These are phyloP conservation scores for Gadopsis bispinosus DNA, from an alignment of 2,797 vertebrate species.

Conservation along the genomic window DNA sequence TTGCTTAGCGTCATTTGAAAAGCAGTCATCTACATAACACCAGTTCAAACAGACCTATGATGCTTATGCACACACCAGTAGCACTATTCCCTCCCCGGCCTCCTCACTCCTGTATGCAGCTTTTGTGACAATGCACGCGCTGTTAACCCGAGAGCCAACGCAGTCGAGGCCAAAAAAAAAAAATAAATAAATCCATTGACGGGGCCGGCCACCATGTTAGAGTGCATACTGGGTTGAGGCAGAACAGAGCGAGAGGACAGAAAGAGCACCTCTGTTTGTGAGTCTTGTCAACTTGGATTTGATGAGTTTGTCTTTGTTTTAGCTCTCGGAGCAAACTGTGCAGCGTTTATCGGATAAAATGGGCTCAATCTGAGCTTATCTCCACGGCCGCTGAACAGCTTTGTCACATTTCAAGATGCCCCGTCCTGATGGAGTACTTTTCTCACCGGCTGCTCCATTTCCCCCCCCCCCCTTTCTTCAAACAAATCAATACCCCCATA, in stretches of 20 bases:
- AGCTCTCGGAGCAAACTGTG: constrained; percentile 71
- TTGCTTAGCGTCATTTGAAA: constrained; percentile 61
- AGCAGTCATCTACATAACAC: constrained; percentile 60
- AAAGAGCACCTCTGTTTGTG: constrained; percentile 65
- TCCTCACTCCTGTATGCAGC: constrained; percentile 29
- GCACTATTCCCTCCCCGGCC: constrained; percentile 41
- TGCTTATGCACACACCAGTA: constrained; percentile 36
- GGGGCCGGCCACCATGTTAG: constrained; percentile 46
- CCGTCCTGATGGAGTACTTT: constrained; percentile 87
- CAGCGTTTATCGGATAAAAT: constrained; percentile 81
- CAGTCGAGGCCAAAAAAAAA: constrained; percentile 13
- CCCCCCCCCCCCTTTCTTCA: constrained; percentile 71
- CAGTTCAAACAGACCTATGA: constrained; percentile 45
- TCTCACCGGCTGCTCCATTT: constrained; percentile 76
- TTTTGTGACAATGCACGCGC: constrained; percentile 61
- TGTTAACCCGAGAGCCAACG: constrained; percentile 62
- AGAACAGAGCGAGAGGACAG: constrained; percentile 41
- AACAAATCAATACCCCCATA: constrained; percentile 89
- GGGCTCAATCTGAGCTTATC: constrained; percentile 86
- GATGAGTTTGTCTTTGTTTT: constrained; percentile 83
- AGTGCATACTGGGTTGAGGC: constrained; percentile 41
- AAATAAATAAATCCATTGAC: constrained; percentile 52
- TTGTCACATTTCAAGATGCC: constrained; percentile 88
- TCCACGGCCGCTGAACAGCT: constrained; percentile 82
- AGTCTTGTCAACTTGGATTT: constrained; percentile 76